Evolutionary conservation across 2,888 invertebrate species (phyloP).

Genomic region (Meta bourneti): DNA sequence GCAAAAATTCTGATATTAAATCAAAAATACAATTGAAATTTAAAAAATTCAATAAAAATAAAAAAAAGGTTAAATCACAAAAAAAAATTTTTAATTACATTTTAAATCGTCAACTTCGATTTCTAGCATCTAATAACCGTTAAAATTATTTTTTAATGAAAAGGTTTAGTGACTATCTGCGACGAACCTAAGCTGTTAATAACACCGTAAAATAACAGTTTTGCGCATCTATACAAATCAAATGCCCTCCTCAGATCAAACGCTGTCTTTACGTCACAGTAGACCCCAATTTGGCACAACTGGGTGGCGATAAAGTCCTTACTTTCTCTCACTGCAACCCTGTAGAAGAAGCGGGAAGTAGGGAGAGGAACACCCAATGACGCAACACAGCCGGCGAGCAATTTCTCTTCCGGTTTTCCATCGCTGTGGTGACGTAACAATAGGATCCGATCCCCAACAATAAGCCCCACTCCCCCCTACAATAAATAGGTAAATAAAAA

Average conservation of each 20-base stretch:
- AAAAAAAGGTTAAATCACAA: neutral
- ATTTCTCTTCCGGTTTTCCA: conserved; percentile 71
- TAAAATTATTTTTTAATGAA: too few species aligned
- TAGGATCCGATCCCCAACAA: conserved; percentile 40
- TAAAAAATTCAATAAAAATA: neutral
- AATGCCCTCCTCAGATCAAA: neutral
- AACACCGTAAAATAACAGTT: neutral
- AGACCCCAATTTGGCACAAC: neutral
- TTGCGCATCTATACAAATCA: neutral
- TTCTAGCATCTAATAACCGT: too few species aligned
- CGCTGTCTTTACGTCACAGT: neutral
- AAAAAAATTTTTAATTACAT: too few species aligned
- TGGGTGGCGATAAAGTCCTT: neutral
- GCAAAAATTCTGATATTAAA: too few species aligned
- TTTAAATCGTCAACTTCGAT: too few species aligned
- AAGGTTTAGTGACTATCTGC: too few species aligned
- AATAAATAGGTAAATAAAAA: conserved; percentile 76
- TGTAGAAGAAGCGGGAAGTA: neutral
- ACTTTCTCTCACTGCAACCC: conserved; percentile 16
- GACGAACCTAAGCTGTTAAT: too few species aligned
- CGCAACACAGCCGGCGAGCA: conserved; percentile 40
- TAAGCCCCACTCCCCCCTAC: conserved; percentile 46
- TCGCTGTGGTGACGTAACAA: conserved; percentile 71
- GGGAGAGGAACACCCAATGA: conserved; percentile 51
- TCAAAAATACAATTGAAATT: neutral